Conservation (phyloP, 2,113 vertebrate species). For the Odontesthes bonariensis region DNA sequence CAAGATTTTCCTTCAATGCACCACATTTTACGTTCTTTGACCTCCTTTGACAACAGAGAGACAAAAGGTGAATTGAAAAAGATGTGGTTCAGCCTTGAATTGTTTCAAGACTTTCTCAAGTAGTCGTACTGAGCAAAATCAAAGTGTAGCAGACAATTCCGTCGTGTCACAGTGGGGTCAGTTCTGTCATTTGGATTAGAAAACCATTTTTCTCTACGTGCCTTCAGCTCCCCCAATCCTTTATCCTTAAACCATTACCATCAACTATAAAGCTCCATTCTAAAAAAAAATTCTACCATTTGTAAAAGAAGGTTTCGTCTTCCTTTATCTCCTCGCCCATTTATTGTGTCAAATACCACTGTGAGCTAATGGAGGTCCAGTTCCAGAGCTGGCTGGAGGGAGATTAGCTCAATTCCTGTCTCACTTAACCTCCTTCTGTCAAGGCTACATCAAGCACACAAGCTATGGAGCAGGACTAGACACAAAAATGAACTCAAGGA, state of each 20-base stretch:
- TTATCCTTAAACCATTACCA: conserved; percentile 56
- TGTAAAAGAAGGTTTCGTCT: conserved; percentile 45
- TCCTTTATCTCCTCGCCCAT: conserved; percentile 58
- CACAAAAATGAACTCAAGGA: not conserved
- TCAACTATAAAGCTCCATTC: conserved; percentile 38
- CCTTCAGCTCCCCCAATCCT: conserved; percentile 20
- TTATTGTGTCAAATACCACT: conserved; percentile 57
- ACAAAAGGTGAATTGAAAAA: conserved; percentile 56
- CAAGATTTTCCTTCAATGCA: not conserved
- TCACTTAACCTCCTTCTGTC: conserved; percentile 57
- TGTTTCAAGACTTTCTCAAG: conserved; percentile 54
- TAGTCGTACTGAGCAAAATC: conserved; percentile 41
- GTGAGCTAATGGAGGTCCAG: conserved; percentile 55
- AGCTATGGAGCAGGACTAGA: conserved; percentile 21
- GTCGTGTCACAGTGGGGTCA: conserved; percentile 49
- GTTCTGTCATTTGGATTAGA: conserved; percentile 70
- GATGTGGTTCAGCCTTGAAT: conserved; percentile 54
- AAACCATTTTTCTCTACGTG: conserved; percentile 60
- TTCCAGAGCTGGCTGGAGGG: conserved; percentile 32
- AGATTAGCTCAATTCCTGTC: conserved; percentile 68
- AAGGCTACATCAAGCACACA: conserved; percentile 29
- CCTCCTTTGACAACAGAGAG: conserved; percentile 37
- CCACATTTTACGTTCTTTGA: conserved; percentile 41
- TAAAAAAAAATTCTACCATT: conserved; percentile 56
- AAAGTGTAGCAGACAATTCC: conserved; percentile 52